Evolutionary conservation across 2,113 vertebrate species (phyloP).

Genomic region (Micronycteris hirsuta): DNA sequence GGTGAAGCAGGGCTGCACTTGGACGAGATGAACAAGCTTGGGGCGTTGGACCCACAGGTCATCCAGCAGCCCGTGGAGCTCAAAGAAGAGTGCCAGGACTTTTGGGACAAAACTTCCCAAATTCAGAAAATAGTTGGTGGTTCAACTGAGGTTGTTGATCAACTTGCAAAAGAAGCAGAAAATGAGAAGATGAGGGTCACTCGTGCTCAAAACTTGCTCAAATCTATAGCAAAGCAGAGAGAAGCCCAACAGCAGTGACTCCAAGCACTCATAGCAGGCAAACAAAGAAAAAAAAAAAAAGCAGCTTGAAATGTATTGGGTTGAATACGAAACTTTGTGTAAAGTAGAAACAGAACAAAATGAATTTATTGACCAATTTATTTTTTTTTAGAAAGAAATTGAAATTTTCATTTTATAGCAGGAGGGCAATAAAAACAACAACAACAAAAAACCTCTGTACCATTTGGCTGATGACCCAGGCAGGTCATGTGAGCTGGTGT

Average conservation of each 20-base stretch:
- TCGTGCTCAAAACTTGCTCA: conserved; percentile 92
- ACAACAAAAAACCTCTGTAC: neutral
- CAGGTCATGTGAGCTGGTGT: conserved; percentile 9
- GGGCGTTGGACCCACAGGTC: conserved; percentile 90
- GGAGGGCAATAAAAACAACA: neutral
- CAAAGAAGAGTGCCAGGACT: conserved; percentile 93
- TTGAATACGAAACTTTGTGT: conserved; percentile 93
- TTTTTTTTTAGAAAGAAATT: conserved; percentile 91
- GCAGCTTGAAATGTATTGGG: conserved; percentile 94
- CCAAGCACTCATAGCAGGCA: conserved; percentile 88
- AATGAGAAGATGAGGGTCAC: conserved; percentile 98
- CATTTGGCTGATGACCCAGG: conserved; percentile 62
- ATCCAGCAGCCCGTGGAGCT: conserved; percentile 90
- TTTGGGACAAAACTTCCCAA: conserved; percentile 93
- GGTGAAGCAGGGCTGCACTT: conserved; percentile 89
- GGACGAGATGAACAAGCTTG: conserved; percentile 92
- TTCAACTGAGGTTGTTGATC: conserved; percentile 92
- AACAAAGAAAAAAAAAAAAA: conserved; percentile 95
- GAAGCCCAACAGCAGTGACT: conserved; percentile 96
- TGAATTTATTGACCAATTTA: conserved; percentile 98
- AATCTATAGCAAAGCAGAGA: conserved; percentile 93
- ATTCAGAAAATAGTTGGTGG: conserved; percentile 94
- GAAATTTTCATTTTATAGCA: conserved; percentile 57
- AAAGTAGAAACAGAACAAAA: conserved; percentile 96
- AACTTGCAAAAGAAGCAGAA: conserved; percentile 92